These are phyloP conservation scores for Bemisia tabaci DNA, from an alignment of 1,140 invertebrate genomes.

Conservation along the genomic window DNA sequence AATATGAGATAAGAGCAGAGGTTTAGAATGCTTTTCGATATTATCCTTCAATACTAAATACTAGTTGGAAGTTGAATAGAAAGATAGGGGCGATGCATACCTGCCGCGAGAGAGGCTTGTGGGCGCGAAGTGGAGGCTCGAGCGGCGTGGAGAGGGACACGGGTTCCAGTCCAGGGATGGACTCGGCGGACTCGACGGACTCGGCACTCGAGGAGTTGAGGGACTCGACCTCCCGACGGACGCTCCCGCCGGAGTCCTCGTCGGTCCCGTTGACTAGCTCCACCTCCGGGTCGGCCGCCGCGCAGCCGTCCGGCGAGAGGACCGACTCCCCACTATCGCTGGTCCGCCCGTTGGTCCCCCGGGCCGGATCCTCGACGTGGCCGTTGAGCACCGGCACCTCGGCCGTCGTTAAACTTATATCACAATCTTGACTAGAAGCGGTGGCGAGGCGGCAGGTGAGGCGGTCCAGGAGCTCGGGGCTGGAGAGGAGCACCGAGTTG, in stretches of 20 bases:
- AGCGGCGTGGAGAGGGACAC: conserved; percentile 33
- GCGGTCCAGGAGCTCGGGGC: neutral
- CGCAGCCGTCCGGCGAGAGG: neutral
- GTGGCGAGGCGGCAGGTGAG: neutral
- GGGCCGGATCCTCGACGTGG: neutral
- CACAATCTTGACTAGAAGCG: conserved; percentile 12
- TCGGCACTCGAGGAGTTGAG: neutral
- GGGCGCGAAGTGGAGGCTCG: conserved; percentile 38
- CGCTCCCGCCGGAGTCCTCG: conserved; percentile 1
- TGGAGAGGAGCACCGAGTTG: neutral
- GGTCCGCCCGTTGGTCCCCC: neutral
- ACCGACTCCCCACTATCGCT: no score
- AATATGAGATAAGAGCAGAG: no score
- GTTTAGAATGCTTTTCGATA: no score
- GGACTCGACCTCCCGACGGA: conserved; percentile 2
- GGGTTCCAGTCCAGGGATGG: neutral
- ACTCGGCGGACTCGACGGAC: neutral
- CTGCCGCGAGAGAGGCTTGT: conserved; percentile 25
- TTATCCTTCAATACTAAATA: no score
- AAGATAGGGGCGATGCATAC: conserved; percentile 24
- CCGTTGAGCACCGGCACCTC: neutral
- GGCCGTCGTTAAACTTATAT: neutral
- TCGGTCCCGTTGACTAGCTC: conserved; percentile 1
- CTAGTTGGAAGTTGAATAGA: conserved; percentile 24
- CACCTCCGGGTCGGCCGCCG: neutral